A percentile compares a stretch with the other conserved stretches of the same genome.
These are phyloP conservation scores for Ceratitis capitata DNA, from an alignment of 1,140 invertebrate genomes.

Conservation along the genomic window DNA sequence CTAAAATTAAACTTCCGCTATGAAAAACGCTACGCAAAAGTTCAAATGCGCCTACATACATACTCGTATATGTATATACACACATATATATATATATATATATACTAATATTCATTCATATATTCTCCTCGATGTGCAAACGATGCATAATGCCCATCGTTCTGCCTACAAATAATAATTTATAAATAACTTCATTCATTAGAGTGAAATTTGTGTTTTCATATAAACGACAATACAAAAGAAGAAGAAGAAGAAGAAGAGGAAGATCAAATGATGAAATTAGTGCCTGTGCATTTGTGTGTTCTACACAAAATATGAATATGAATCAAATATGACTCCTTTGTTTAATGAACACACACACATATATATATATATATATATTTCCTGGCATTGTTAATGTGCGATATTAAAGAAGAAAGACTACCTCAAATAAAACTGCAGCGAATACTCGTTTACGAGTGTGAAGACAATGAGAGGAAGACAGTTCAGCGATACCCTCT, in stretches of 20 bases:
- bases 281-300: not conserved
- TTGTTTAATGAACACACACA: not conserved
- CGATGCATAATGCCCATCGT: not conserved
- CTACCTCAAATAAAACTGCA: too few species aligned
- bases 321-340: not conserved
- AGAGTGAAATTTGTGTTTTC: conserved; percentile 16
- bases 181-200: conserved; percentile 35
- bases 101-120: too few species aligned
- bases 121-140: too few species aligned
- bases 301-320: not conserved
- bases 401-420: not conserved
- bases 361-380: too few species aligned
- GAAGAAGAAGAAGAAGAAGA: too few species aligned
- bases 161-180: not conserved
- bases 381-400: not conserved
- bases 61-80: not conserved
- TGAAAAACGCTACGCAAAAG: conserved; percentile 1
- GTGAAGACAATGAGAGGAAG: too few species aligned
- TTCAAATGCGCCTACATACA: not conserved
- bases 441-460: too few species aligned
- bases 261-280: not conserved
- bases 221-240: not conserved
- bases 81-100: not conserved
- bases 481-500: not conserved
- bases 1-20: conserved; percentile 35